Evolutionary conservation across 2,797 vertebrate genomes (phyloP), one percentile per base, ranked within the genome.

Genomic region (Leucoraja ocellata): DNA sequence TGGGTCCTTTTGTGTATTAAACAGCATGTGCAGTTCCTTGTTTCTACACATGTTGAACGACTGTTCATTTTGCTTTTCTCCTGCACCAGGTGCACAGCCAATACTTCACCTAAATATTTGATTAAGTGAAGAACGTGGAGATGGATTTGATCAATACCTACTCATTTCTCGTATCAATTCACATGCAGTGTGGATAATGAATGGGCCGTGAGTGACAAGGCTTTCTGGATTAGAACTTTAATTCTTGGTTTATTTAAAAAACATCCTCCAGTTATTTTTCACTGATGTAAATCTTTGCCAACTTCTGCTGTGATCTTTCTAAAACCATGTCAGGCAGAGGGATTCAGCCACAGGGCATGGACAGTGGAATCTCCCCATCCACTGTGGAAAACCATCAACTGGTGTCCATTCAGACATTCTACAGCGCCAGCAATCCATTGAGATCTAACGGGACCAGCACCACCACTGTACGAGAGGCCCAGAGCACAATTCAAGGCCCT

Each of bases 31-130:
- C 46, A 46, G 2, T 46, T 46, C 46, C 46, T 46, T 46, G 46
- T 46, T 46, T 46, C 39, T 46, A 86, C 58, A 86, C 58, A 11
- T 86, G 28, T 61, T 86, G 58, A 86, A n/a, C 25, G 58, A 65
- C 61, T 86, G 58, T 14, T 63, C 28, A 63, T 86, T 86, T n/a
- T 25, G 61, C 28, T 13, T 86, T 86, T 23, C 28, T 86, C 25
- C 58, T 65, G 63, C n/a, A 28, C 58, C 14, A 63, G 28, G 63
- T 86, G 83, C n/a, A 86, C 83, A 86, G 46, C 63, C 83, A 86
- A 58, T 86, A 86, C 32, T 65, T 58, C 83, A 86, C 83, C 83
- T 86, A 86, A 86, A 86, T 86, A 86, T 86, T 86, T 86, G 83
- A 86, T 86, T 86, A 86, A 86, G 83, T 65, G 63, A 86, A 86